phyloP scores from a whole-genome alignment of 2,113 vertebrate genomes.

The Laticauda colubrina region DNA sequence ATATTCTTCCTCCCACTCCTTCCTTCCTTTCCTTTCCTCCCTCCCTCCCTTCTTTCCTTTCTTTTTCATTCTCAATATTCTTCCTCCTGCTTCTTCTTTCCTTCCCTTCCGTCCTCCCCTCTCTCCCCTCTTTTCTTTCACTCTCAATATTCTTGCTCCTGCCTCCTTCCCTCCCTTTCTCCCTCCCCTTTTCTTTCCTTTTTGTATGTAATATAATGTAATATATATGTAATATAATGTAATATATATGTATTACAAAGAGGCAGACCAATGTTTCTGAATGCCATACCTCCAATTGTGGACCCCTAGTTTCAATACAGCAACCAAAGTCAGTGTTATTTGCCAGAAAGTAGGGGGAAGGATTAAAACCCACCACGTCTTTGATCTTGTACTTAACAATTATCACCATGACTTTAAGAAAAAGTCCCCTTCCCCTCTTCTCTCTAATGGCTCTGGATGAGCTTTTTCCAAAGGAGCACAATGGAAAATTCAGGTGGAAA shows the following conservation, averaged over 20 bases:
- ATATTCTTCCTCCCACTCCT: no score
- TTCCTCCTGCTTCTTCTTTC: no score
- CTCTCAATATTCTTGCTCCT: no score
- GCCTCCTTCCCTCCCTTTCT: no score
- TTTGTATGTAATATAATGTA: not conserved
- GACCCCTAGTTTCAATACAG: not conserved
- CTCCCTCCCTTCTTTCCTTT: no score
- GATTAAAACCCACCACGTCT: not conserved
- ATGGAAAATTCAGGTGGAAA: not conserved
- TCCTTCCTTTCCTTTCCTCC: no score
- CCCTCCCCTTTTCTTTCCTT: not conserved
- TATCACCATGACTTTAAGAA: not conserved
- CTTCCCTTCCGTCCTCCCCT: no score
- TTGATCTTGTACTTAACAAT: not conserved
- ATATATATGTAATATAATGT: not conserved
- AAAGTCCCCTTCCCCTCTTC: not conserved
- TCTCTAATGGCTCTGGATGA: not conserved
- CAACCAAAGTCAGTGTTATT: not conserved
- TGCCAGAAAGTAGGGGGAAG: not conserved
- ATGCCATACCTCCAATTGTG: not conserved
- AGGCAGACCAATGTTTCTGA: not conserved
- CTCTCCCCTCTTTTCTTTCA: no score
- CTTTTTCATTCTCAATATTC: no score
- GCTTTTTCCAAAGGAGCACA: not conserved
- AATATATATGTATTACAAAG: not conserved